Evolutionary conservation across 2,113 vertebrate genomes (phyloP).

Genomic region (Laterallus jamaicensis): DNA sequence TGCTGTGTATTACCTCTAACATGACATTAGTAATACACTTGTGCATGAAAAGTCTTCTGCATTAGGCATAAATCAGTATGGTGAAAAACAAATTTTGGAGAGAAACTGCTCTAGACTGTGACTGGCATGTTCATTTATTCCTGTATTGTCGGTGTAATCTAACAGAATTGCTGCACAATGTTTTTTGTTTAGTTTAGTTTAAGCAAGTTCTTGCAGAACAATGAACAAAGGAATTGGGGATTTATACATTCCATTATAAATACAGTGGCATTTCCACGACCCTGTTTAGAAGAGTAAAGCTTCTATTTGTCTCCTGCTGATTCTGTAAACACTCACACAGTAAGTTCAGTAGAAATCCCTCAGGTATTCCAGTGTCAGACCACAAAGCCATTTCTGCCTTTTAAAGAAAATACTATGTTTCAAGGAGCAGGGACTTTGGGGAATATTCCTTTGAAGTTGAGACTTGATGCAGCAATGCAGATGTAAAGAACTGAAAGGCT

Average conservation of each 20-base stretch:
- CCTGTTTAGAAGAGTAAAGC: conserved; percentile 61
- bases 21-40: not conserved
- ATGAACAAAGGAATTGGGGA: conserved; percentile 29
- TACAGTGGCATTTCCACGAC: conserved; percentile 42
- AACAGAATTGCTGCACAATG: conserved; percentile 24
- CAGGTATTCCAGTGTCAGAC: conserved; percentile 45
- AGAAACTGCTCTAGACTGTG: not conserved
- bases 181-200: not conserved
- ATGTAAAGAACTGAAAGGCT: not conserved
- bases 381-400: conserved; percentile 56
- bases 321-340: conserved; percentile 57
- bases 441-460: conserved; percentile 36
- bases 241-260: conserved; percentile 32
- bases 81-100: not conserved
- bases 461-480: not conserved
- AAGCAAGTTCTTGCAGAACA: conserved; percentile 35
- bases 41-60: not conserved
- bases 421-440: conserved; percentile 23
- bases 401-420: conserved; percentile 49
- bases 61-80: not conserved
- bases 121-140: not conserved
- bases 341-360: conserved; percentile 53
- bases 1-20: not conserved
- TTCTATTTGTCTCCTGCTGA: conserved; percentile 60
- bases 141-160: not conserved